A percentile compares a stretch with the other conserved stretches of the same genome.
Conservation (phyloP, 2,797 vertebrate genomes). For the Ispidina lecontei region DNA sequence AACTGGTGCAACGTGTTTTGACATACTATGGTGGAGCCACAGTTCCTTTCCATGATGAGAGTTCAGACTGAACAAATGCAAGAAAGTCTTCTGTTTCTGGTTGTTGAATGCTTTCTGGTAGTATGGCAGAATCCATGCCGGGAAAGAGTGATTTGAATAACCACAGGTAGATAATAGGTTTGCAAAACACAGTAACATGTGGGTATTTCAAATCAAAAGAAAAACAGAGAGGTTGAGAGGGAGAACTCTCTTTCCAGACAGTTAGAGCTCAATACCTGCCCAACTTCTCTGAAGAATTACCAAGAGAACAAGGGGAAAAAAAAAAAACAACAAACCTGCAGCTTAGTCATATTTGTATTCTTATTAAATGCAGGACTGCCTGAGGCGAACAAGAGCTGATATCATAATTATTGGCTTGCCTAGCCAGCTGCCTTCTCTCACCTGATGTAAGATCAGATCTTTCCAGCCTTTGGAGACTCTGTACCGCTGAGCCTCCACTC, state of each 20-base stretch:
- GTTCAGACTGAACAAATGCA: not conserved
- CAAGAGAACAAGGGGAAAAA: constrained; percentile 67
- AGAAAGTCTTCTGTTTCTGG: not conserved
- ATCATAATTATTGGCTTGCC: constrained; percentile 85
- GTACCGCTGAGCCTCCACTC: constrained; percentile 75
- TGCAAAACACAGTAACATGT: constrained; percentile 47
- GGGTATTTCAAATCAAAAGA: constrained; percentile 49
- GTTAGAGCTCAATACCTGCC: constrained; percentile 76
- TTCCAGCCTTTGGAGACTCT: constrained; percentile 81
- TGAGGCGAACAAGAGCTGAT: constrained; percentile 81
- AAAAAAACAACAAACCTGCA: constrained; percentile 67
- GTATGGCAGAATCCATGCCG: not conserved
- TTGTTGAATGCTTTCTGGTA: not conserved
- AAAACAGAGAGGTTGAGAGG: constrained; percentile 46
- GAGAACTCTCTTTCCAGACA: constrained; percentile 52
- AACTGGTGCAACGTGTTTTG: not conserved
- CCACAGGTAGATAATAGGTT: constrained; percentile 49
- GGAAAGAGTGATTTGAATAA: constrained; percentile 36
- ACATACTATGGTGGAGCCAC: not conserved
- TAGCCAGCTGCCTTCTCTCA: constrained; percentile 82
- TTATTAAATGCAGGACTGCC: constrained; percentile 80
- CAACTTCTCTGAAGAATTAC: constrained; percentile 64
- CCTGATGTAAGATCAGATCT: constrained; percentile 84
- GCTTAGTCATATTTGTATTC: constrained; percentile 82
- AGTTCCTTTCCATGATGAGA: not conserved